Conservation (phyloP, 2,888 invertebrate species). For the Apamea crenata region DNA sequence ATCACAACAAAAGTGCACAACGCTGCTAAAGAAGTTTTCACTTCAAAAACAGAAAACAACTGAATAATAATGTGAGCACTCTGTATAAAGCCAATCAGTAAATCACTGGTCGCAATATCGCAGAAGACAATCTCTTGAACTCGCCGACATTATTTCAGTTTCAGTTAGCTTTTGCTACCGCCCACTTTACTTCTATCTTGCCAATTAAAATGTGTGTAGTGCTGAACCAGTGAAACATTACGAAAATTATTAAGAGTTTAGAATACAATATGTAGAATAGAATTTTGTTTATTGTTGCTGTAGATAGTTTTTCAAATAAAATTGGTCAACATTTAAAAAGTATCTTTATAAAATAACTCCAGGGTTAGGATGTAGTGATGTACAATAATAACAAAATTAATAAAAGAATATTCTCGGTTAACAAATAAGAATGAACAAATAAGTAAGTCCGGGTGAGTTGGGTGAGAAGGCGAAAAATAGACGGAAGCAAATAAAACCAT, state of each 20-base stretch:
- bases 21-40: too few species aligned
- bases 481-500: too few species aligned
- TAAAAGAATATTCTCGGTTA: neutral
- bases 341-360: neutral
- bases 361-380: neutral
- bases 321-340: neutral
- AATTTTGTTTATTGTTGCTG: neutral
- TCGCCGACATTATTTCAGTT: constrained; percentile 56
- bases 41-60: neutral
- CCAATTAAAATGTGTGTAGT: constrained; percentile 11
- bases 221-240: neutral
- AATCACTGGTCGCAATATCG: constrained; percentile 57
- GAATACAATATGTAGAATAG: neutral
- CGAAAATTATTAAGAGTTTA: neutral
- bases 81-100: constrained; percentile 62
- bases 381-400: neutral
- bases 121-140: constrained; percentile 50
- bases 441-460: neutral
- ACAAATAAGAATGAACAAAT: neutral
- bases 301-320: neutral
- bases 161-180: constrained; percentile 29
- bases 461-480: neutral
- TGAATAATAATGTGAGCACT: constrained; percentile 30
- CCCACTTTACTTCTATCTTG: constrained; percentile 3
- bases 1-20: too few species aligned